Conservation (phyloP, 2,888 invertebrate species). For the Capitulum mitella region DNA sequence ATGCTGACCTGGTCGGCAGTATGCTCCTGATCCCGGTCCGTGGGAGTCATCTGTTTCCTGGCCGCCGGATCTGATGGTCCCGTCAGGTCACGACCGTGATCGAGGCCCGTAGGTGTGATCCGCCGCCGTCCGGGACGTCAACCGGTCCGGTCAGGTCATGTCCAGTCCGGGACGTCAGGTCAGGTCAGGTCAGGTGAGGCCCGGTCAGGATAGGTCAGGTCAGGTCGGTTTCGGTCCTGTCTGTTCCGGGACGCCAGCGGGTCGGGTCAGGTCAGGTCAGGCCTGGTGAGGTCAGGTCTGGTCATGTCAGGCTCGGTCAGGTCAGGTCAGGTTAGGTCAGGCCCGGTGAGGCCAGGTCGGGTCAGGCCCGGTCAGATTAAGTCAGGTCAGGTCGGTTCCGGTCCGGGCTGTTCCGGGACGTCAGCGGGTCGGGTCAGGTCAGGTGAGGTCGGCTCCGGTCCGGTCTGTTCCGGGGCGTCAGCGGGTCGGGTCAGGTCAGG, state of each 20-base stretch:
- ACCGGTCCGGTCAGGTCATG: background rate
- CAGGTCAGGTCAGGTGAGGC: background rate
- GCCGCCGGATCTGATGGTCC: too few relatives aligned
- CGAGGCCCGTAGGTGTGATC: too few relatives aligned
- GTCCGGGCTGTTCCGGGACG: too few relatives aligned
- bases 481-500: too few relatives aligned
- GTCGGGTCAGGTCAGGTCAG: background rate
- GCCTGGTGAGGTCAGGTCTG: background rate
- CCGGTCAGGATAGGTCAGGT: background rate
- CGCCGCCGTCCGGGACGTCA: too few relatives aligned
- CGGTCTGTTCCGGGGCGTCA: too few relatives aligned
- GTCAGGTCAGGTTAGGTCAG: background rate
- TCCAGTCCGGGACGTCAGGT: background rate
- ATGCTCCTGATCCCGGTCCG: too few relatives aligned
- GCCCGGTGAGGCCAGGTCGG: background rate
- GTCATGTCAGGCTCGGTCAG: background rate
- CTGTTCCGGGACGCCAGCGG: background rate
- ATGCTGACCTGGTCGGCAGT: too few relatives aligned
- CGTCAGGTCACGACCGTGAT: too few relatives aligned
- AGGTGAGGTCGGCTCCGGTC: too few relatives aligned
- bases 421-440: too few relatives aligned
- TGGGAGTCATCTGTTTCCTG: too few relatives aligned
- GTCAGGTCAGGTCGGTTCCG: background rate
- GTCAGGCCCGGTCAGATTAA: background rate
- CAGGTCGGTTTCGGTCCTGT: background rate